Evolutionary conservation across 2,113 vertebrate genomes (phyloP), one percentile per base, ranked within the genome.

Genomic region (Oenanthe oenanthe): DNA sequence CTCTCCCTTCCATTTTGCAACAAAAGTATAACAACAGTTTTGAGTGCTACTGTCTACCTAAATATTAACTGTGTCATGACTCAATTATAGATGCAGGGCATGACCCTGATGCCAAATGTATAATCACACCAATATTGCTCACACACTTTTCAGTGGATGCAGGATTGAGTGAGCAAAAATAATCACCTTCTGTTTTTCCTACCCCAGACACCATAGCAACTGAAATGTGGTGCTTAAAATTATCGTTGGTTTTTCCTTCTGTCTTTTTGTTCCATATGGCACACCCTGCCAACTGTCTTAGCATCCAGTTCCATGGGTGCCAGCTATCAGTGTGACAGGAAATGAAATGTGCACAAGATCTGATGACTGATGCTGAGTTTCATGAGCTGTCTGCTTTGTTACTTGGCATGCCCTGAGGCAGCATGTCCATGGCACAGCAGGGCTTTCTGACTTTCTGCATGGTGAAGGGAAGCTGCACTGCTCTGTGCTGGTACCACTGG

Each of bases 261-360:
- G 4, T 87, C 32, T 43, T 60, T 91, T 83, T 86, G 72, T 71
- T 76, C 78, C 94, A 47, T 85, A 74, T 48, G 92, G 92, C 34
- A 34, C 63, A 60, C 18, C 56, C 63, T 80, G 88, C 63, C 78
- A 83, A 70, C 75, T 28, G 12, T 12, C 66, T 47, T 50, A 73
- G 16, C 40, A 6, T 32, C 20, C 26, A 58, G 36, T 16, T 73
- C 68, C 32, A 3, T 2, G 63, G 81, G 22, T 85, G 87, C 87
- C 89, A 89, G 6, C 50, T 76, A 61, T 38, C 91, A 57, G 66
- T 24, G 36, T 74, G 81, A 29, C 32, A 81, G 87, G 77, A 93
- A 79, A 42, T 61, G 29, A 82, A 76, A 80, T 19, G 24, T 47
- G 42, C 40, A 4, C 34, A 26, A 12, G 80, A 62, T 80, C 32